phyloP scores from a whole-genome alignment of 2,113 vertebrate genomes.

The Lutjanus erythropterus region DNA sequence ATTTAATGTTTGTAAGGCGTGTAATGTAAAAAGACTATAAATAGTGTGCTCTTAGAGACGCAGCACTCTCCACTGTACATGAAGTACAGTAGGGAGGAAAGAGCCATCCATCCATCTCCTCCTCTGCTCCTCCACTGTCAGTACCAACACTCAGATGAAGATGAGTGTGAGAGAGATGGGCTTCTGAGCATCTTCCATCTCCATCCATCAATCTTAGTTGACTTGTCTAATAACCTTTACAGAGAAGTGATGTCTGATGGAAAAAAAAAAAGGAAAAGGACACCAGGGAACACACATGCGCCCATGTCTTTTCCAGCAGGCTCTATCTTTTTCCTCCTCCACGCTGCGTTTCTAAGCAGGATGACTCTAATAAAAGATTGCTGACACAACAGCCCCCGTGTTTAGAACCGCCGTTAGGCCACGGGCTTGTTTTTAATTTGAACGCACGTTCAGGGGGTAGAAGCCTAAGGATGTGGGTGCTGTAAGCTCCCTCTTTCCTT shows the following conservation, averaged over 20 bases:
- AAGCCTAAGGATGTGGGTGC: slow-evolving; percentile 71
- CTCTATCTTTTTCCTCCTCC: slow-evolving; percentile 37
- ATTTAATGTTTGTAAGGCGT: slow-evolving; percentile 33
- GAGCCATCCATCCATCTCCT: slow-evolving; percentile 58
- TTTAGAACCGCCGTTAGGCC: slow-evolving; percentile 66
- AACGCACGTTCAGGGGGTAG: slow-evolving; percentile 59
- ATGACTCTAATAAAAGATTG: slow-evolving; percentile 76
- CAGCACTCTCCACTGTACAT: slow-evolving; percentile 17
- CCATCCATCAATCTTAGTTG: slow-evolving; percentile 74
- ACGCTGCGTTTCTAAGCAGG: slow-evolving; percentile 65
- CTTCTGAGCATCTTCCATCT: slow-evolving; percentile 68
- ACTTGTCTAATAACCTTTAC: slow-evolving; percentile 75
- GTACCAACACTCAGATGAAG: slow-evolving; percentile 69
- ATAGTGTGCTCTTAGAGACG: slow-evolving; percentile 16
- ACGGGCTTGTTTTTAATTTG: slow-evolving; percentile 79
- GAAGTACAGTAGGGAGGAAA: slow-evolving; percentile 51
- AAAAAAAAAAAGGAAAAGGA: slow-evolving; percentile 54
- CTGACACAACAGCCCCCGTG: slow-evolving; percentile 76
- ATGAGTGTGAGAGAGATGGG: slow-evolving; percentile 75
- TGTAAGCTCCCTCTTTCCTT: slow-evolving; percentile 54
- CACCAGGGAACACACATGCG: slow-evolving; percentile 30
- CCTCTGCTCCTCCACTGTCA: slow-evolving; percentile 63
- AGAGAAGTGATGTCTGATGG: slow-evolving; percentile 60
- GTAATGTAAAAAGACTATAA: slow-evolving; percentile 36
- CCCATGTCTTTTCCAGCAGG: slow-evolving; percentile 30